Evolutionary conservation across 2,113 vertebrate genomes (phyloP), one percentile per base, ranked within the genome.

Genomic region (Erinaceus europaeus): DNA sequence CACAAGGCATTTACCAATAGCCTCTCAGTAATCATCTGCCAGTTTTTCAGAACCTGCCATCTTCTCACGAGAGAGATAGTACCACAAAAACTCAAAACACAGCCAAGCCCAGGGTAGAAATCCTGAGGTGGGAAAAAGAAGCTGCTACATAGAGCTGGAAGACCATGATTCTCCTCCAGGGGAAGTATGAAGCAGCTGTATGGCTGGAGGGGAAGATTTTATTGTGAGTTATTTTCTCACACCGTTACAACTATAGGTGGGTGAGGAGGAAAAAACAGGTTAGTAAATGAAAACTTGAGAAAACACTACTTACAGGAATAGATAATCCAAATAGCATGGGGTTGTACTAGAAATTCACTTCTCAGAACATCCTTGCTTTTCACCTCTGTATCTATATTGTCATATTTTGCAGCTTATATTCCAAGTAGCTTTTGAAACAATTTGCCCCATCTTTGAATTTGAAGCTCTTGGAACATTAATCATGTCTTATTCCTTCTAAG

Each of bases 251-350:
- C 52, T 53, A 29, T 13, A 61, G 68, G 46, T 72, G 40, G 64
- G 25, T 21, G 18, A 57, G 64, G 40, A 90, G 89, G 87, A 93
- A 94, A 65, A 91, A 81, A 77, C 84, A 91, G 72, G 76, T 93
- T 71, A 91, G 57, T 68, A 71, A 94, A 90, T 86, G 80, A 89
- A 93, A 91, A 93, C 86, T 64, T 69, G 72, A 92, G 90, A 67
- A 90, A 92, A 86, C 29, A 29, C 34, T 36, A 32, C 69, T 74
- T 57, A 65, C 1, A 42, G 40, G 20, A 44, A 68, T 2, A 87
- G 25, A 77, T 44, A 40, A 18, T n/a, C 55, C 73, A 57, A 40
- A 15, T 29, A 20, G 9, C 40, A 15, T 20, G n/a, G 61, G 88
- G 50, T 21, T 3, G 12, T 46, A 3, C 38, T 59, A 44, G 53